Evolutionary conservation across 2,888 invertebrate genomes (phyloP), one percentile per base, ranked within the genome.

Genomic region (Pristionchus entomophagus): DNA sequence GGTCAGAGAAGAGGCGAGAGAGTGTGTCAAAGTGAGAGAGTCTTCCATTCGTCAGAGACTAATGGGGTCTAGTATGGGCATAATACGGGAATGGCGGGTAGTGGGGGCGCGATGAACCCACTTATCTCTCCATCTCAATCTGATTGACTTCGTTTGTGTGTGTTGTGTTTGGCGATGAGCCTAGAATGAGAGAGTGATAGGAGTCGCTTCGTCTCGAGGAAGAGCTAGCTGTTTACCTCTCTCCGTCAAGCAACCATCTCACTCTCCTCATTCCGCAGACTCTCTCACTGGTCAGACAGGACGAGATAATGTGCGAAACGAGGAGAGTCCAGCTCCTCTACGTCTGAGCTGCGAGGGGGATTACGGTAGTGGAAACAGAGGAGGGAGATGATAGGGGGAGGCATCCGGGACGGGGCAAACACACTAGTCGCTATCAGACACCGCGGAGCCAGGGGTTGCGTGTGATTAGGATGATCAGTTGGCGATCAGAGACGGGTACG

Each of bases 311-410:
- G n/a, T n/a, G n/a, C n/a, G n/a, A n/a, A n/a, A n/a, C n/a, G n/a
- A n/a, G n/a, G n/a, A n/a, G n/a, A n/a, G n/a, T n/a, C n/a, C n/a
- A n/a, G n/a, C 41, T 73, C 41, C 45, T 73, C 73, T 26, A n/a
- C 32, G 32, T 35, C 73, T 5, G 38, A n/a, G n/a, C 73, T 19
- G 10, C 73, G 29, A 22, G 41, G 0, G 14, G n/a, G 73, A 73
- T 73, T 73, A 73, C 73, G 73, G 73, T 73, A 73, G 73, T n/a
- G 69, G 73, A 73, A 73, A 73, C 73, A 73, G 73, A 10, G 45
- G 73, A 10, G 45, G 14, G 45, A 14, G 45, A 45, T 45, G 45
- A 73, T 41, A 73, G 73, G 38, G 41, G 26, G 65, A 38, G 32
- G n/a, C 38, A 45, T 73, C 73, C 41, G 22, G n/a, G n/a, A n/a